Conservation (phyloP, 2,797 vertebrate genomes). For the Halcyon chelicuti region DNA sequence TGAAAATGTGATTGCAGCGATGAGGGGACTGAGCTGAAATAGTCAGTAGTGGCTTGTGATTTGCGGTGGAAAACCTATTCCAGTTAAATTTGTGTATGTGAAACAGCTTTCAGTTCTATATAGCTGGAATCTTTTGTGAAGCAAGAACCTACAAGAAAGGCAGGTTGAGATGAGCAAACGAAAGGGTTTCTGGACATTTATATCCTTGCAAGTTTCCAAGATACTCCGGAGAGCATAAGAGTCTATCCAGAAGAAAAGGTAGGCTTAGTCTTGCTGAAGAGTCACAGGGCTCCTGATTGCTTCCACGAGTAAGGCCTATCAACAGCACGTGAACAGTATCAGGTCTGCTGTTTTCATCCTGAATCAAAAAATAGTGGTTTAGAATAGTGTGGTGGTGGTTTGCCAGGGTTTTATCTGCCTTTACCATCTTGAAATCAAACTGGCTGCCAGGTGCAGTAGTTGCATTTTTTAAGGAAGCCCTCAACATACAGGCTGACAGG, state of each 20-base stretch:
- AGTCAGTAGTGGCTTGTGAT: neutral
- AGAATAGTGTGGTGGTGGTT: neutral
- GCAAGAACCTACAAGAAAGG: neutral
- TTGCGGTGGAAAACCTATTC: neutral
- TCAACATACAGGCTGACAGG: too few species aligned
- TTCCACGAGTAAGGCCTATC: neutral
- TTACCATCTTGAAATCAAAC: neutral
- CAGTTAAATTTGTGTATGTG: neutral
- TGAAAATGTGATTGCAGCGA: neutral
- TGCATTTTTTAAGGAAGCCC: neutral
- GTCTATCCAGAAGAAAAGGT: neutral
- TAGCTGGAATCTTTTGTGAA: neutral
- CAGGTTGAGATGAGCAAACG: neutral
- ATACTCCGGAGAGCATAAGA: neutral
- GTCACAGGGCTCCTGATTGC: neutral
- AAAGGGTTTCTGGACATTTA: neutral
- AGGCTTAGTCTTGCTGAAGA: neutral
- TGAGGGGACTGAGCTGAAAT: neutral
- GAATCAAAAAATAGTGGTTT: neutral
- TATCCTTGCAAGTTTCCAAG: neutral
- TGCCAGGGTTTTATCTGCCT: neutral
- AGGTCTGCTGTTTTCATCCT: neutral
- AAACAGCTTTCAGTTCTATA: neutral
- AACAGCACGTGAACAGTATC: fast-evolving
- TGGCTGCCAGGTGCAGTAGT: neutral